A percentile compares a stretch with the other conserved stretches of the same genome.
phyloP scores from a whole-genome alignment of 2,888 invertebrate species.

The Eueremaeus valkanovi region DNA sequence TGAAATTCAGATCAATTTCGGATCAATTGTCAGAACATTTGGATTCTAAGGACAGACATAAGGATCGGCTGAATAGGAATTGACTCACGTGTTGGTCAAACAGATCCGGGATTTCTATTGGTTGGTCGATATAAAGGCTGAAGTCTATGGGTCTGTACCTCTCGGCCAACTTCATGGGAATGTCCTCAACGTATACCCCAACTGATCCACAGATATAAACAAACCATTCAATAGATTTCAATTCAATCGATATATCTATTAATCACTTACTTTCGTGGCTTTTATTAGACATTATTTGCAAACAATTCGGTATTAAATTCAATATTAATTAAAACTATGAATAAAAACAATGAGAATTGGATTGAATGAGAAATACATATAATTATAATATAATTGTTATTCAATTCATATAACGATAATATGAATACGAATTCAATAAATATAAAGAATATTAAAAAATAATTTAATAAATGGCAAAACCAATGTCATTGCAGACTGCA shows the following conservation, averaged over 20 bases:
- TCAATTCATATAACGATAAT: too few relatives aligned
- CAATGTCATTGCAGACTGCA: too few relatives aligned
- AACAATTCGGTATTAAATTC: neutral
- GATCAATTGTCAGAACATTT: neutral
- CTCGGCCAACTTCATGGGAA: constrained; percentile 41
- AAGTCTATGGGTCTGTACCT: constrained; percentile 25
- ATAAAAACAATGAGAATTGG: neutral
- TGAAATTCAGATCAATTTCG: neutral
- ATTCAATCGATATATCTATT: neutral
- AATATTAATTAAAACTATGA: neutral
- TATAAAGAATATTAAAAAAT: too few relatives aligned
- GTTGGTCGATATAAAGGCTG: constrained; percentile 14
- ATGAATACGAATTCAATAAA: too few relatives aligned
- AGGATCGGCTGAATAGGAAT: too few relatives aligned
- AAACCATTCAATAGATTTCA: neutral
- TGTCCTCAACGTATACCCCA: constrained; percentile 34
- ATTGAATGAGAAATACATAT: too few relatives aligned
- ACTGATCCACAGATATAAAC: constrained; percentile 20
- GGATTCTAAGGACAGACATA: too few relatives aligned
- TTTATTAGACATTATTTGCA: constrained; percentile 33
- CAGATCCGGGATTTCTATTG: neutral
- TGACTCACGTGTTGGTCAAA: constrained; percentile 21
- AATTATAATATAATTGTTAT: too few relatives aligned
- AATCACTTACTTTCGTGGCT: constrained; percentile 34
- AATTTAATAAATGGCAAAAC: too few relatives aligned